Percentiles rank a stretch among this genome's conserved stretches.
These are phyloP conservation scores for Zaprionus obscuricornis DNA, from an alignment of 2,888 invertebrate species.

Conservation along the genomic window DNA sequence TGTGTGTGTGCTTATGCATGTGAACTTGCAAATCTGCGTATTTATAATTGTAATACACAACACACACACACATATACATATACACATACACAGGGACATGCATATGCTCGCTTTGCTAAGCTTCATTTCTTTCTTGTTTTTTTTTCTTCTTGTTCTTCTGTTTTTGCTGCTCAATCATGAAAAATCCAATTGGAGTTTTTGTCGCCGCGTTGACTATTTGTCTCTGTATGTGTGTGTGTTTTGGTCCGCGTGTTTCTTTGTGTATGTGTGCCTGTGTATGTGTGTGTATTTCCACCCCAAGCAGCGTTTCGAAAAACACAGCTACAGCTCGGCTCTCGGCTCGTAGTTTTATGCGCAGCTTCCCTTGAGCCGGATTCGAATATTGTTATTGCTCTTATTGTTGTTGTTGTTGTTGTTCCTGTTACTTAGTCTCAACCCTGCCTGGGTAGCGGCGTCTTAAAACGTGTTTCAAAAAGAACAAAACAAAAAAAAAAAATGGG, in stretches of 20 bases:
- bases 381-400: constrained; percentile 20
- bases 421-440: constrained; percentile 51
- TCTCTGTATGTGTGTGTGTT: constrained; percentile 13
- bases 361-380: constrained; percentile 58
- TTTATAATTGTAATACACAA: too few relatives aligned
- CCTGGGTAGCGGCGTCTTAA: constrained; percentile 51
- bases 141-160: not conserved
- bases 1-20: too few relatives aligned
- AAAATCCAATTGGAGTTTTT: constrained; percentile 40
- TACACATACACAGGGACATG: not conserved
- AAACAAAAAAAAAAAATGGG: too few relatives aligned
- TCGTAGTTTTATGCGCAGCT: constrained; percentile 56
- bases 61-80: not conserved
- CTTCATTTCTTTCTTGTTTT: constrained; percentile 7
- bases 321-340: constrained; percentile 56
- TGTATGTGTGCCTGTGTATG: constrained; percentile 12
- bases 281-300: constrained; percentile 63
- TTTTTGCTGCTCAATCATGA: constrained; percentile 3
- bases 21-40: not conserved
- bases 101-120: too few relatives aligned
- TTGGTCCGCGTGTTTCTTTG: constrained; percentile 7
- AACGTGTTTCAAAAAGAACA: constrained; percentile 75
- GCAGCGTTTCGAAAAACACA: constrained; percentile 56
- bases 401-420: constrained; percentile 21
- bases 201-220: constrained; percentile 4